Evolutionary conservation across 1,140 invertebrate species (phyloP).

Genomic region (Vanessa tameamea): DNA sequence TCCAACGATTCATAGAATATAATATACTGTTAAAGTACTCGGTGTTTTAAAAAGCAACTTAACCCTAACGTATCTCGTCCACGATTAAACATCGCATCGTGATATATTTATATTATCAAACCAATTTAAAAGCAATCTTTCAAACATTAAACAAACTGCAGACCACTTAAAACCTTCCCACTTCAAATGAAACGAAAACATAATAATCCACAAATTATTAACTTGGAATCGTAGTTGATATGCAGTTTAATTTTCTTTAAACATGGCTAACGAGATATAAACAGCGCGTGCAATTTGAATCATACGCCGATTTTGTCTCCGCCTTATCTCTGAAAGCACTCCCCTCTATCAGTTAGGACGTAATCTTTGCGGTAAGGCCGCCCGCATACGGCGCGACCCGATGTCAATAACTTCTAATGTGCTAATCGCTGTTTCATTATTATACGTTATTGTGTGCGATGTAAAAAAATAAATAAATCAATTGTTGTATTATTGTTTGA

Average conservation of each 20-base stretch:
- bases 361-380: slow-evolving; percentile 46
- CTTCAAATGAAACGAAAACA: background rate
- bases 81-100: background rate
- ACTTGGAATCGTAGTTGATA: background rate
- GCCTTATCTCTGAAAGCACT: slow-evolving; percentile 69
- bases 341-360: slow-evolving; percentile 43
- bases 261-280: slow-evolving; percentile 42
- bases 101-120: background rate
- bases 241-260: slow-evolving; percentile 33
- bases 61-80: too few species aligned
- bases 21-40: too few species aligned
- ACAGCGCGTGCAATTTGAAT: slow-evolving; percentile 56
- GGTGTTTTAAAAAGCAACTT: too few species aligned
- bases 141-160: background rate
- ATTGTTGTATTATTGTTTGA: too few species aligned
- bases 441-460: too few species aligned
- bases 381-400: slow-evolving; percentile 32
- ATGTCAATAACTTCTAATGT: slow-evolving; percentile 15
- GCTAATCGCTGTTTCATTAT: slow-evolving; percentile 24
- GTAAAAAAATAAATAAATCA: background rate
- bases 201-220: slow-evolving; percentile 8
- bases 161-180: slow-evolving; percentile 5
- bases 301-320: slow-evolving; percentile 64
- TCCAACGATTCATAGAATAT: too few species aligned
- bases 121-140: background rate